Conservation (phyloP, 2,113 vertebrate genomes). For the Casuarius casuarius region DNA sequence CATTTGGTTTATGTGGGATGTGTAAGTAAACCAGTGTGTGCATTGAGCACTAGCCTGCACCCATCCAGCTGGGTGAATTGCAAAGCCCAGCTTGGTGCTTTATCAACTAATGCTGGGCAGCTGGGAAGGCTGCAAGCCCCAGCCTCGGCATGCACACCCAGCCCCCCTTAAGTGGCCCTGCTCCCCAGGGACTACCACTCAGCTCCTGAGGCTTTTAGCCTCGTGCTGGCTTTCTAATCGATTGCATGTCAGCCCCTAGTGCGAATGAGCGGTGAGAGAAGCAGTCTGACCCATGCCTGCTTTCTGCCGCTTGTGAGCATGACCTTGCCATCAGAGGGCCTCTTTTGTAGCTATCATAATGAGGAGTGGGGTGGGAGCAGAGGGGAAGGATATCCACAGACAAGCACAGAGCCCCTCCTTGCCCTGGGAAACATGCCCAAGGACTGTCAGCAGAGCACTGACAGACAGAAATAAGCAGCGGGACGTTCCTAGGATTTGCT, state of each 20-base stretch:
- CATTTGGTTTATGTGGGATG: not conserved
- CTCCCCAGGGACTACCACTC: not conserved
- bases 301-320: not conserved
- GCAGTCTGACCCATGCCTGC: rapidly evolving
- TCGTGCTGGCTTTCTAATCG: conserved; percentile 35
- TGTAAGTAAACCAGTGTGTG: rapidly evolving
- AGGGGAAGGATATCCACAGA: not conserved
- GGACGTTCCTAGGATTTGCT: not conserved
- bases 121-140: not conserved
- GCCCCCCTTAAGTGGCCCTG: not conserved
- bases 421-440: not conserved
- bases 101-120: not conserved
- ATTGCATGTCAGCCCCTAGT: not conserved
- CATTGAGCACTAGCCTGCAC: not conserved
- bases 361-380: rapidly evolving
- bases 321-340: conserved; percentile 64
- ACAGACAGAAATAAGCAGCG: rapidly evolving
- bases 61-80: rapidly evolving
- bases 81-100: not conserved
- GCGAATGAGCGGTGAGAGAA: not conserved
- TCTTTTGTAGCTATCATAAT: conserved; percentile 31
- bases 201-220: conserved; percentile 51
- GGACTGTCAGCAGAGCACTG: rapidly evolving
- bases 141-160: not conserved
- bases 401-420: not conserved